Evolutionary conservation across 2,888 invertebrate genomes (phyloP).

Genomic region (Fragum sueziense): DNA sequence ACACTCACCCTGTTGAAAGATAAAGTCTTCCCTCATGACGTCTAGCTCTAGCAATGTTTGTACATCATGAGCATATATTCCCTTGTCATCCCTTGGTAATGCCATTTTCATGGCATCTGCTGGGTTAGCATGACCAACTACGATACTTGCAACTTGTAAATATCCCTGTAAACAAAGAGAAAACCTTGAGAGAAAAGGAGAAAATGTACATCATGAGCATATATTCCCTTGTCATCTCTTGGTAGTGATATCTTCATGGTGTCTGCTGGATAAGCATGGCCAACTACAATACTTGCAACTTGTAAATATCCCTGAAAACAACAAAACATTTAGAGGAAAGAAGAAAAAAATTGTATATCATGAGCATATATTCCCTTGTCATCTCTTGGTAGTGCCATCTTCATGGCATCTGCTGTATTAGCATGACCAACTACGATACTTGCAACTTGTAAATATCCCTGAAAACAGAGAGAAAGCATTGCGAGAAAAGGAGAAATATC

Average conservation of each 20-base stretch:
- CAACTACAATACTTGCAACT: constrained; percentile 62
- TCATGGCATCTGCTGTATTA: constrained; percentile 48
- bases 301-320: constrained; percentile 69
- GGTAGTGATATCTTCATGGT: constrained; percentile 58
- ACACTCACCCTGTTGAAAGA: constrained; percentile 66
- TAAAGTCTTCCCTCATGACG: constrained; percentile 65
- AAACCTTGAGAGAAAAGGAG: too few relatives aligned
- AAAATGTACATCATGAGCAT: constrained; percentile 62
- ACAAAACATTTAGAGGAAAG: too few relatives aligned
- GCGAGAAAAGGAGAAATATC: constrained; percentile 23
- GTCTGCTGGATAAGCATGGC: constrained; percentile 51
- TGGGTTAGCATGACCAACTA: constrained; percentile 55
- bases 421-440: constrained; percentile 57
- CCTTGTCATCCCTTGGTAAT: constrained; percentile 59
- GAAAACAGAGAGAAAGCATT: constrained; percentile 26
- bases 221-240: constrained; percentile 57
- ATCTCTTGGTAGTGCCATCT: constrained; percentile 62
- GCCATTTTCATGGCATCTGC: constrained; percentile 57
- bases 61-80: constrained; percentile 60
- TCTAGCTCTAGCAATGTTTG: constrained; percentile 61
- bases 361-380: constrained; percentile 58
- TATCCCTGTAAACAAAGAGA: constrained; percentile 69
- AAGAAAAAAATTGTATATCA: too few relatives aligned
- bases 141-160: constrained; percentile 63
- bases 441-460: constrained; percentile 70